Base-by-base conservation (phyloP, 2,888 invertebrate genomes). In the Orthosia cruda region DNA sequence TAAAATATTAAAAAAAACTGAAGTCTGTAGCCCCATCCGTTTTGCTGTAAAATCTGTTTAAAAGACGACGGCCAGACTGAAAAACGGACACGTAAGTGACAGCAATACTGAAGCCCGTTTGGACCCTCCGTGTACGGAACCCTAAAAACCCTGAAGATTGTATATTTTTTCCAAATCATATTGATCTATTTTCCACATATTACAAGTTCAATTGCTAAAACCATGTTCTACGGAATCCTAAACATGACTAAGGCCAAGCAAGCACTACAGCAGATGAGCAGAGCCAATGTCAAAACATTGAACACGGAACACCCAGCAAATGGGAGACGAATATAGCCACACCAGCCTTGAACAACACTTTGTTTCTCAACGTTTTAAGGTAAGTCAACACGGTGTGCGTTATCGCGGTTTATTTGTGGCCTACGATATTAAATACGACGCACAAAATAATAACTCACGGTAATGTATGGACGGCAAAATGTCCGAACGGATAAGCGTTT, bases 281-380 rank as follows among this genome's bases (percentile, higher is more conserved):
- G 81, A 90, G 81, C 89, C 89, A 90, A 91, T 91, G 92, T 92
- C 92, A 92, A 91, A 92, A 91, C 90, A 91, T 88, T 84, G 86
- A 88, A 89, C 86, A 88, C 88, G 87, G 88, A 87, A 84, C 87
- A 54, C 13, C 76, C 81, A 88, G 90, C 87, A 87, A 89, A 92
- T 90, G 88, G 78, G 67, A 80, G 90, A 89, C 90, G 87, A 93
- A 94, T 93, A 93, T 94, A 94, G 92, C 93, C 54, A 49, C 93
- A 47, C 93, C 88, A 93, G 89, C 95, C 94, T 95, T 95, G 95
- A 91, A 88, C 57, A 90, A 85, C 91, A 92, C 92, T 94, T 90
- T 89, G 89, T 83, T 85, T 84, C 80, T 76, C 85, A 77, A 87
- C 85, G 87, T 86, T 85, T 87, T 80, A 87, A 88, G 88, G 88